Conservation (phyloP, 2,113 vertebrate species). For the Micromys minutus region DNA sequence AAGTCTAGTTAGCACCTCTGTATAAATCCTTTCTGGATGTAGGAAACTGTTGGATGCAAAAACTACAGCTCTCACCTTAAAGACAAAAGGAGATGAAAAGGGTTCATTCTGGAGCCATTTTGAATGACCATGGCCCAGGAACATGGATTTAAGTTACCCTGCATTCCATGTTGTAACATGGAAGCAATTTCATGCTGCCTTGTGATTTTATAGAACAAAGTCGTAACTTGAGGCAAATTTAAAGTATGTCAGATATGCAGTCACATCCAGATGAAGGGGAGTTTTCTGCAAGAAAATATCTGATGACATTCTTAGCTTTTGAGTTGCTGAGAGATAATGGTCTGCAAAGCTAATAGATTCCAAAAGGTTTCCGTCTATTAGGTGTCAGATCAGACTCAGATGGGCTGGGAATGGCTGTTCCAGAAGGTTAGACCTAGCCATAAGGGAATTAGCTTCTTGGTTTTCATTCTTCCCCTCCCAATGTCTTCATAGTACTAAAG, state of each 20-base stretch:
- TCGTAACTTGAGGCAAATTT: background rate
- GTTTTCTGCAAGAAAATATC: background rate
- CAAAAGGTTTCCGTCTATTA: background rate
- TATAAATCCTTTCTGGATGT: background rate
- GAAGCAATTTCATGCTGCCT: background rate
- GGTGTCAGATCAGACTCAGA: background rate
- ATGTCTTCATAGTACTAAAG: no score
- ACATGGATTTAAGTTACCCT: no score
- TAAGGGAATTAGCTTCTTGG: background rate
- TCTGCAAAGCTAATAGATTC: background rate
- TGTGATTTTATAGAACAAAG: background rate
- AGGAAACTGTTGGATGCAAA: background rate
- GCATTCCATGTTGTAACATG: background rate
- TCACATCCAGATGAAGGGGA: background rate
- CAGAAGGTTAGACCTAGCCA: background rate
- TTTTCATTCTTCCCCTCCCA: background rate
- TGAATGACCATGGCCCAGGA: background rate
- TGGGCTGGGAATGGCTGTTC: background rate
- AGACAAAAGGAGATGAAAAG: background rate
- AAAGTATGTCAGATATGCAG: background rate
- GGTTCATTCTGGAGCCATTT: background rate
- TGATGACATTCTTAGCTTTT: background rate
- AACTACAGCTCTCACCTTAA: background rate
- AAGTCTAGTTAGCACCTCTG: slow-evolving; percentile 11
- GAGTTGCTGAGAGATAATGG: background rate